Percentiles rank a stretch among this genome's conserved stretches.
Evolutionary conservation across 2,888 invertebrate species (phyloP).

Genomic region (Sphinx pinastri): DNA sequence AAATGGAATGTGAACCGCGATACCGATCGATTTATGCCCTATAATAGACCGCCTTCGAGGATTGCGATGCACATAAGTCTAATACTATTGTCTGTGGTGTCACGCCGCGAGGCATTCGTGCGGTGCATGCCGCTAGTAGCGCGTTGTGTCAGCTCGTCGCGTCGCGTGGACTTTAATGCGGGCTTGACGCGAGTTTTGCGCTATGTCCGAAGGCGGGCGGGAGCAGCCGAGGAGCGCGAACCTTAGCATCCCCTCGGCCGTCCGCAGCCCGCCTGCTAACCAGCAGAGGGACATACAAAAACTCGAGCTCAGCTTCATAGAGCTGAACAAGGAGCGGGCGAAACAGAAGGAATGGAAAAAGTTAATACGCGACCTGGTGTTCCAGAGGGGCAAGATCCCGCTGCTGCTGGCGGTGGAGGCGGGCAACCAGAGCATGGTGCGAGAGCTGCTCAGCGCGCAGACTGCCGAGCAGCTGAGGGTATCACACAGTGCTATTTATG

Average conservation of each 20-base stretch:
- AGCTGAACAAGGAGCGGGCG: slow-evolving; percentile 81
- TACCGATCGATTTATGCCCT: slow-evolving; percentile 71
- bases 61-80: slow-evolving; percentile 72
- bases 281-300: slow-evolving; percentile 73
- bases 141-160: slow-evolving; percentile 61
- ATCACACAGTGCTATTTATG: slow-evolving; percentile 33
- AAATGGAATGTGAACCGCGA: slow-evolving; percentile 66
- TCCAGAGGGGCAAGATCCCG: slow-evolving; percentile 96
- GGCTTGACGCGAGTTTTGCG: slow-evolving; percentile 39
- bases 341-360: slow-evolving; percentile 82
- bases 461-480: slow-evolving; percentile 94
- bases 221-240: slow-evolving; percentile 65
- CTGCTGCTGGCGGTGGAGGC: slow-evolving; percentile 96
- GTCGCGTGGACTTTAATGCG: slow-evolving; percentile 58
- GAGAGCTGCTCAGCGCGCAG: slow-evolving; percentile 94
- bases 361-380: slow-evolving; percentile 84
- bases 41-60: slow-evolving; percentile 63
- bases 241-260: slow-evolving; percentile 51
- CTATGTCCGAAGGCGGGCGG: slow-evolving; percentile 60
- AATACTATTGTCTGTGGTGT: slow-evolving; percentile 69
- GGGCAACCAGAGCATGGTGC: slow-evolving; percentile 97
- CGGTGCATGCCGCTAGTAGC: slow-evolving; percentile 67
- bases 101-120: slow-evolving; percentile 69
- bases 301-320: slow-evolving; percentile 78
- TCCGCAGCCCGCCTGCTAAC: slow-evolving; percentile 65